Conservation (phyloP, 2,888 invertebrate genomes). For the Plagiodera versicolora region DNA sequence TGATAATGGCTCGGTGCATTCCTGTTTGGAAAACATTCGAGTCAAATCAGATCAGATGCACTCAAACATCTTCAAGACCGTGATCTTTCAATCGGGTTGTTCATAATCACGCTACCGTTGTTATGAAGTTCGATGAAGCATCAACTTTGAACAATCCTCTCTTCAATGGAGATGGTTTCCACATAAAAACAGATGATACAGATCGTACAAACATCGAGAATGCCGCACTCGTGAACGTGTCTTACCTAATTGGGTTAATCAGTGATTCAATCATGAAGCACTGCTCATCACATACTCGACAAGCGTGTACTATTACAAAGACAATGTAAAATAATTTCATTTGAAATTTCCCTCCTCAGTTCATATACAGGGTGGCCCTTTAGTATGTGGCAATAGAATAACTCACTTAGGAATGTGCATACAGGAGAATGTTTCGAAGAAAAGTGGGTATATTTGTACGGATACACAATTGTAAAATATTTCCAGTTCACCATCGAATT, state of each 20-base stretch:
- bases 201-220: slow-evolving; percentile 1
- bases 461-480: no score
- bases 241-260: slow-evolving; percentile 5
- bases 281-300: neutral
- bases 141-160: neutral
- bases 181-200: slow-evolving; percentile 1
- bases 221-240: slow-evolving; percentile 7
- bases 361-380: no score
- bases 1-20: neutral
- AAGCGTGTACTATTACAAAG: neutral
- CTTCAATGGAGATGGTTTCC: slow-evolving; percentile 5
- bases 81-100: neutral
- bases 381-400: no score
- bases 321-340: neutral
- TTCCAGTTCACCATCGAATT: no score
- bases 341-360: neutral
- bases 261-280: slow-evolving; percentile 3
- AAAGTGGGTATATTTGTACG: no score
- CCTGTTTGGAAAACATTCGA: neutral
- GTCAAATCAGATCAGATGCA: neutral
- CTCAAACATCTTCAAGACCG: neutral
- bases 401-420: no score
- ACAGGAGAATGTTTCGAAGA: no score
- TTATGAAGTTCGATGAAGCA: neutral
- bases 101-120: neutral